Conservation (phyloP, 2,113 vertebrate species). For the Gulo gulo region DNA sequence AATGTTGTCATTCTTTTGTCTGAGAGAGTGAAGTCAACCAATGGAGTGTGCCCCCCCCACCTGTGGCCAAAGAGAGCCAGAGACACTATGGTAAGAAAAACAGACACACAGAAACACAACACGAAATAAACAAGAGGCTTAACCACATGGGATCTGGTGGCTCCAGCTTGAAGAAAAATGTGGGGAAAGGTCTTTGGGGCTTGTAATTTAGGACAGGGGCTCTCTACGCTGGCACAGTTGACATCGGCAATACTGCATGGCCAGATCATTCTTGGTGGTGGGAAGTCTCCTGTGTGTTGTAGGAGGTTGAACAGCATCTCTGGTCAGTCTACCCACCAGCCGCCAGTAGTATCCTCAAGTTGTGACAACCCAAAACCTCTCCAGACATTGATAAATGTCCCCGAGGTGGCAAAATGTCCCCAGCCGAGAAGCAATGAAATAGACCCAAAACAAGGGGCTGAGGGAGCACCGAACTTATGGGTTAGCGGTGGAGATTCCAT, state of each 20-base stretch:
- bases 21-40: background rate
- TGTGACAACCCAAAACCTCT: background rate
- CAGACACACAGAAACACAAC: background rate
- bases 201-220: no score
- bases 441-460: background rate
- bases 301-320: background rate
- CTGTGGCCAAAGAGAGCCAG: accelerated
- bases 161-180: background rate
- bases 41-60: background rate
- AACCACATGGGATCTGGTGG: background rate
- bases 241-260: accelerated
- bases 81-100: background rate
- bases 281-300: no score
- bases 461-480: background rate
- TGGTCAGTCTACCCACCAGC: background rate
- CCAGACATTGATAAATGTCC: background rate
- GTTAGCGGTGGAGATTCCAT: accelerated
- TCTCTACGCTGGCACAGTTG: accelerated
- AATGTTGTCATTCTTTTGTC: background rate
- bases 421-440: background rate
- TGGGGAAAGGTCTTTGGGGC: background rate
- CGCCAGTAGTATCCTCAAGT: no score
- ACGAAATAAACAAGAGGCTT: background rate
- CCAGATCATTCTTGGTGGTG: accelerated
- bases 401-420: background rate